Percentiles rank a stretch among this genome's conserved stretches.
Conservation (phyloP, 2,797 vertebrate genomes). For the Sphaeramia orbicularis region DNA sequence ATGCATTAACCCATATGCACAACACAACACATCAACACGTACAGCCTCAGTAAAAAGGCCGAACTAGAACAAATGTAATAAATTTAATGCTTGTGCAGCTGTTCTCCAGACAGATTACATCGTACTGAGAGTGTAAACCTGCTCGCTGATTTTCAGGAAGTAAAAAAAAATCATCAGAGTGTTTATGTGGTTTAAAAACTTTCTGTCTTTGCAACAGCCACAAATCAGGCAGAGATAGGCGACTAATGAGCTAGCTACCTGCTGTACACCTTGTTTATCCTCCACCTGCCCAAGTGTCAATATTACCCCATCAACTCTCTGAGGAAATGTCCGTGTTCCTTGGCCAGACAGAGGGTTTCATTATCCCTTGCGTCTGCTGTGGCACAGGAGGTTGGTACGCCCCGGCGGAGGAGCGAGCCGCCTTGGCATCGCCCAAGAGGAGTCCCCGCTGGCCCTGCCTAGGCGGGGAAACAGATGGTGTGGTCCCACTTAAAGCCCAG, state of each 20-base stretch:
- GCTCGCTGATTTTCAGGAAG: constrained; percentile 37
- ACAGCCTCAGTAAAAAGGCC: constrained; percentile 10
- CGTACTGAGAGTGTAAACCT: constrained; percentile 29
- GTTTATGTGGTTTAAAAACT: constrained; percentile 43
- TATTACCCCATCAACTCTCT: constrained; percentile 58
- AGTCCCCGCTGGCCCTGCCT: constrained; percentile 77
- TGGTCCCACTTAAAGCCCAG: constrained; percentile 79
- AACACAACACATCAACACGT: constrained; percentile 3
- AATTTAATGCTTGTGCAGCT: constrained; percentile 29
- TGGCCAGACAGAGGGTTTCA: constrained; percentile 77
- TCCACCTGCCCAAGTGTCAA: constrained; percentile 79
- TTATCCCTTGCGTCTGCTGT: constrained; percentile 76
- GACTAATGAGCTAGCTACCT: constrained; percentile 73
- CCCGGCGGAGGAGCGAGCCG: constrained; percentile 56
- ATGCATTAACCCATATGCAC: constrained; percentile 18
- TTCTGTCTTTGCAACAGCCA: constrained; percentile 31
- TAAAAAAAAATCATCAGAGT: constrained; percentile 14
- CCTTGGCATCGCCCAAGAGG: constrained; percentile 81
- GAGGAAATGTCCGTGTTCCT: constrained; percentile 62
- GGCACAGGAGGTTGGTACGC: constrained; percentile 73
- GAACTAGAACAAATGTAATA: constrained; percentile 17
- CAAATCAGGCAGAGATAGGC: constrained; percentile 41
- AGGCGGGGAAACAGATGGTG: constrained; percentile 86
- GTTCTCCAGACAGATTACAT: constrained; percentile 21
- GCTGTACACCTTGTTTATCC: constrained; percentile 74